Evolutionary conservation across 2,888 invertebrate genomes (phyloP).

Genomic region (Lepidocyrtinus sp.): DNA sequence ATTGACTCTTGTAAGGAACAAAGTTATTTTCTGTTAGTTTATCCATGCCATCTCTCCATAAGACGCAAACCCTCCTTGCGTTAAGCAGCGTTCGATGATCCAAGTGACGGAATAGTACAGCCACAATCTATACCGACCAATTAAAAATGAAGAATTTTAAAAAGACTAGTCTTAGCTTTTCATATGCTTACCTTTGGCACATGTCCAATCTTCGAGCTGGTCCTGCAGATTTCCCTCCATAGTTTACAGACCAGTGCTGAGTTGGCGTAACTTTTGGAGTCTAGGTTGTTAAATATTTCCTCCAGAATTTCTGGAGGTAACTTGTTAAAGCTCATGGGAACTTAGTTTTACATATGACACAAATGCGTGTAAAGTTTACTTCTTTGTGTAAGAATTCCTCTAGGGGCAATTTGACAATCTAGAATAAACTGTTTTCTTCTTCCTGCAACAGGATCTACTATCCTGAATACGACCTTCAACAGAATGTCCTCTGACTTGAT

Average conservation of each 20-base stretch:
- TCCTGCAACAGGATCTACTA: too few species aligned
- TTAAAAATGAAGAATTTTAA: too few species aligned
- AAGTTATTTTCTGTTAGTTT: neutral
- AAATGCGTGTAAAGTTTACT: too few species aligned
- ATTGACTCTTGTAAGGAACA: neutral
- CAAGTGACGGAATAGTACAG: neutral
- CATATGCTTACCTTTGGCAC: conserved; percentile 8
- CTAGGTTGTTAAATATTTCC: conserved; percentile 16
- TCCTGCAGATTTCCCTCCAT: neutral
- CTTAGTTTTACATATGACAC: too few species aligned
- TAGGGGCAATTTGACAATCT: neutral
- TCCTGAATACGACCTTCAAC: too few species aligned
- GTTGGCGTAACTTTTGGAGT: neutral
- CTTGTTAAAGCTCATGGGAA: conserved; percentile 11
- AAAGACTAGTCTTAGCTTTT: too few species aligned
- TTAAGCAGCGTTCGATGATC: conserved; percentile 13
- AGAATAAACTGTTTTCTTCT: too few species aligned
- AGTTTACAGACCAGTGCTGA: neutral
- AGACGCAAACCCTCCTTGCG: neutral
- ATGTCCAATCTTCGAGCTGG: neutral
- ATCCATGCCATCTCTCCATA: conserved; percentile 23
- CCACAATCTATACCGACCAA: conserved; percentile 21
- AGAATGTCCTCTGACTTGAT: too few species aligned
- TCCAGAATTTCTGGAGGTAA: conserved; percentile 36
- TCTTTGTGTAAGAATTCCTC: neutral